These are phyloP conservation scores for Charaxes varanes DNA, from an alignment of 1,140 invertebrate genomes.

Conservation along the genomic window DNA sequence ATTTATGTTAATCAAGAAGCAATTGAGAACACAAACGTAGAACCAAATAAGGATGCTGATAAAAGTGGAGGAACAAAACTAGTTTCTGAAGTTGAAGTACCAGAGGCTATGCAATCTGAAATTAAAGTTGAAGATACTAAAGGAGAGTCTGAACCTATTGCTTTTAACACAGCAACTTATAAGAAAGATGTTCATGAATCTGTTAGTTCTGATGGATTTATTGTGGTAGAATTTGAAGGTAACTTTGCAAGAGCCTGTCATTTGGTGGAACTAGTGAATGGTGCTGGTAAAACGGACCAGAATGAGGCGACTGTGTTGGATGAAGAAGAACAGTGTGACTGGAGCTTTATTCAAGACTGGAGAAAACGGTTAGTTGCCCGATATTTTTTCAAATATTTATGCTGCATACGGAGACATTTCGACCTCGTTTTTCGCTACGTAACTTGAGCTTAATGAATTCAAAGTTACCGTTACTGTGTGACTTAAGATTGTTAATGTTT, in stretches of 20 bases:
- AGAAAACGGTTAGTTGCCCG: conserved; percentile 74
- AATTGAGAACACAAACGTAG: conserved; percentile 51
- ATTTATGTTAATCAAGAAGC: conserved; percentile 63
- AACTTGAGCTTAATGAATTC: conserved; percentile 18
- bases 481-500: conserved; percentile 14
- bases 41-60: conserved; percentile 45
- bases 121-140: conserved; percentile 39
- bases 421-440: conserved; percentile 11
- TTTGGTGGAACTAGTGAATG: conserved; percentile 73
- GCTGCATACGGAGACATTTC: conserved; percentile 3
- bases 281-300: conserved; percentile 67
- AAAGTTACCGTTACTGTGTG: conserved; percentile 19
- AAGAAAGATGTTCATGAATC: conserved; percentile 57
- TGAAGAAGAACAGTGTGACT: conserved; percentile 77
- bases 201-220: conserved; percentile 72
- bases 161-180: conserved; percentile 55
- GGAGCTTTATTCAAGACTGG: conserved; percentile 85
- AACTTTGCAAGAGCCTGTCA: conserved; percentile 77
- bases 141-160: conserved; percentile 33
- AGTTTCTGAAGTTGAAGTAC: conserved; percentile 59
- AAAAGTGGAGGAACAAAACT: conserved; percentile 55
- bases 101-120: conserved; percentile 68
- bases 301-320: conserved; percentile 61
- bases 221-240: conserved; percentile 79
- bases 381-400: conserved; percentile 12